phyloP scores from a whole-genome alignment of 35 echinoderm and acorn worm genomes.

The Apostichopus japonicus region DNA sequence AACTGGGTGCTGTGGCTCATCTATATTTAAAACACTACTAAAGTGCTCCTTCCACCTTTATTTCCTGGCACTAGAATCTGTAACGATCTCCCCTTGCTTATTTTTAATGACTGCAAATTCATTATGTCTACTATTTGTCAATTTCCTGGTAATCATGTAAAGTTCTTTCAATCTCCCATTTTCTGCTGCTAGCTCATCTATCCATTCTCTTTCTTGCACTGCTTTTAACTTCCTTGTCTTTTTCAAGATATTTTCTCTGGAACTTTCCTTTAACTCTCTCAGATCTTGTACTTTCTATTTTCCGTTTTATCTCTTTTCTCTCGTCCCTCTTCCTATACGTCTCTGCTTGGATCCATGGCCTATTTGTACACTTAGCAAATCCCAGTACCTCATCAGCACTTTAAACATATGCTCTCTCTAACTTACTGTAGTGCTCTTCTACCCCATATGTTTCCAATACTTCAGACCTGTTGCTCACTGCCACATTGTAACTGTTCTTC shows the following conservation, averaged over 20 bases:
- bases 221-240: neutral
- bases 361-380: neutral
- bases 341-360: conserved; percentile 11
- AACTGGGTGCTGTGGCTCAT: neutral
- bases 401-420: conserved; percentile 11
- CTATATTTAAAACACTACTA: neutral
- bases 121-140: neutral
- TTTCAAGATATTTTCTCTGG: neutral
- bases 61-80: neutral
- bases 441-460: neutral
- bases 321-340: neutral
- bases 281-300: conserved; percentile 2
- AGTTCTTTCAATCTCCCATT: conserved; percentile 1
- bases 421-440: neutral
- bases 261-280: conserved; percentile 9
- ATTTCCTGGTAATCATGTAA: neutral
- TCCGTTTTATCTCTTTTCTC: conserved; percentile 12
- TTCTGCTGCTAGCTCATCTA: conserved; percentile 10
- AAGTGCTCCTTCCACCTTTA: conserved; percentile 18
- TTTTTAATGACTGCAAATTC: neutral
- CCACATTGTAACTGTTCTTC: neutral
- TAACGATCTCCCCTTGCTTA: neutral
- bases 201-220: neutral
- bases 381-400: conserved; percentile 5
- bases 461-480: conserved; percentile 23